A percentile compares a stretch with the other conserved stretches of the same genome.
phyloP scores from a whole-genome alignment of 2,888 invertebrate genomes.

The Micropterix aruncella region DNA sequence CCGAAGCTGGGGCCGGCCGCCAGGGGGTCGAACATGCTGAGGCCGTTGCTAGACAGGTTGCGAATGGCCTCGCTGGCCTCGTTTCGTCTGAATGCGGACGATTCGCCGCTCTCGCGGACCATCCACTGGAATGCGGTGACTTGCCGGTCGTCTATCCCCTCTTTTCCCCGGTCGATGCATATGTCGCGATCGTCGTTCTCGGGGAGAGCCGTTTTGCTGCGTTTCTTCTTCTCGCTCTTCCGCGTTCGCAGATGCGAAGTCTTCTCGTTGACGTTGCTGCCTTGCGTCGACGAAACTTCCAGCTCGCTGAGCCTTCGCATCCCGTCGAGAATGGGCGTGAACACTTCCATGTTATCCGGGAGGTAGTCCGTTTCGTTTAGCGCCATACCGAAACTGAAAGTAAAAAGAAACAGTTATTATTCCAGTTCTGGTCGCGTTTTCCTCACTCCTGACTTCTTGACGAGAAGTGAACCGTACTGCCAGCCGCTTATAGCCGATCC shows the following conservation, averaged over 20 bases:
- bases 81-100: slow-evolving; percentile 25
- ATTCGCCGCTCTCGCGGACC: slow-evolving; percentile 15
- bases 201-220: background rate
- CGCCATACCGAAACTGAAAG: slow-evolving; percentile 7
- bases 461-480: no score
- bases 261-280: background rate
- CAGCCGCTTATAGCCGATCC: no score
- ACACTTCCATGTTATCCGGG: slow-evolving; percentile 34
- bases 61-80: slow-evolving; percentile 27
- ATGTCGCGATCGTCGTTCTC: background rate
- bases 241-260: no score
- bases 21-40: slow-evolving; percentile 36
- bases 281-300: slow-evolving; percentile 12
- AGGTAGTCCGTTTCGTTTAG: slow-evolving; percentile 27
- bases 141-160: slow-evolving; percentile 13
- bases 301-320: slow-evolving; percentile 23
- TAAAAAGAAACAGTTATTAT: slow-evolving; percentile 11
- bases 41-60: slow-evolving; percentile 32
- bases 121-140: slow-evolving; percentile 26
- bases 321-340: slow-evolving; percentile 34
- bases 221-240: slow-evolving; percentile 1
- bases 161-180: background rate
- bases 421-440: no score
- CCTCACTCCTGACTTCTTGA: no score
- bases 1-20: slow-evolving; percentile 11